Conservation (phyloP, 2,113 vertebrate species). For the Pipra filicauda region DNA sequence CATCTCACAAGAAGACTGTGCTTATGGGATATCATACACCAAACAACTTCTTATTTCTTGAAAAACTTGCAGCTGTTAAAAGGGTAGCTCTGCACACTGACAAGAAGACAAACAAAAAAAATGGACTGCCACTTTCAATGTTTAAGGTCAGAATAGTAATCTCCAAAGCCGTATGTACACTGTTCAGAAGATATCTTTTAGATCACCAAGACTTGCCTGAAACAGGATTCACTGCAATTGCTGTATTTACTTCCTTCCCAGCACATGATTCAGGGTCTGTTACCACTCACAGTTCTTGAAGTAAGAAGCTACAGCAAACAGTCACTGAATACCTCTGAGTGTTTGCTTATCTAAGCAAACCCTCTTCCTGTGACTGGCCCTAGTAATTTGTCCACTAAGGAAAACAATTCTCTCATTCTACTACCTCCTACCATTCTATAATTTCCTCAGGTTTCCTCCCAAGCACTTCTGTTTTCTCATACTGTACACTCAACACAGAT, state of each 20-base stretch:
- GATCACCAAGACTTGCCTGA: not conserved
- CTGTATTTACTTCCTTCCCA: not conserved
- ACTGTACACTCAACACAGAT: not conserved
- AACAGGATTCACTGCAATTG: not conserved
- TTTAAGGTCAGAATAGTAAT: not conserved
- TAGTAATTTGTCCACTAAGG: not conserved
- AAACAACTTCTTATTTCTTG: not conserved
- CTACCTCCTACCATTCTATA: not conserved
- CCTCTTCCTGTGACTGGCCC: not conserved
- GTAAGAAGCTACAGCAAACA: not conserved
- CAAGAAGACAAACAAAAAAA: not conserved
- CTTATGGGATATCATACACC: not conserved
- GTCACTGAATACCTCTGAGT: not conserved
- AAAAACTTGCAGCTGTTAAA: not conserved
- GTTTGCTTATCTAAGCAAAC: constrained; percentile 1
- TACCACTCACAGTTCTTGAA: not conserved
- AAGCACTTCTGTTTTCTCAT: not conserved
- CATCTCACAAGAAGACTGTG: not conserved
- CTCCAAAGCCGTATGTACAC: not conserved
- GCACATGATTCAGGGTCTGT: not conserved
- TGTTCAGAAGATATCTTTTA: not conserved
- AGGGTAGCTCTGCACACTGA: not conserved
- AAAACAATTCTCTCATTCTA: not conserved
- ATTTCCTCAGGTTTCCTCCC: not conserved
- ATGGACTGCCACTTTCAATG: not conserved